phyloP scores from a whole-genome alignment of 92 coral and sea anemone species.

The Siderastrea siderea region DNA sequence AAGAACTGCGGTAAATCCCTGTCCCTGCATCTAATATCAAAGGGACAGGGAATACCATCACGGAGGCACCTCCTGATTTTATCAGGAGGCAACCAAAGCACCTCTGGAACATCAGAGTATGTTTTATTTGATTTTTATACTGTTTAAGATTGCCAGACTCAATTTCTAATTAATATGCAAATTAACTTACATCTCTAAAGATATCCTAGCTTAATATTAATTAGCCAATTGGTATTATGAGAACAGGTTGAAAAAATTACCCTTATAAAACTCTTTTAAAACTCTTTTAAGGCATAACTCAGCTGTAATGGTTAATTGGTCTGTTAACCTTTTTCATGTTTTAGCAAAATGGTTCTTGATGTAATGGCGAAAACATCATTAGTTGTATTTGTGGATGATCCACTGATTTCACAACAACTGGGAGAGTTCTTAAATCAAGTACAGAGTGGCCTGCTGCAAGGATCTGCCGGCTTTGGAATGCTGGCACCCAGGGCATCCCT shows the following conservation, averaged over 20 bases:
- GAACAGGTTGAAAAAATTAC: no score
- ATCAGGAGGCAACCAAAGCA: conserved; percentile 35
- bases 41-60: conserved; percentile 3
- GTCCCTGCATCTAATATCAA: conserved; percentile 4
- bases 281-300: no score
- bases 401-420: conserved; percentile 38
- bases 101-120: conserved; percentile 27
- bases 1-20: conserved; percentile 31
- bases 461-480: conserved; percentile 56
- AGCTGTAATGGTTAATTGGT: no score
- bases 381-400: conserved; percentile 69
- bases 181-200: no score
- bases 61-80: conserved; percentile 24
- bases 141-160: no score
- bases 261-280: no score
- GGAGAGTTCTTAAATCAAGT: conserved; percentile 74
- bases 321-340: no score
- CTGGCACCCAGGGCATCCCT: conserved; percentile 57
- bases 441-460: conserved; percentile 70
- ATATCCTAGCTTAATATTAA: no score
- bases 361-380: conserved; percentile 28
- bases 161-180: no score
- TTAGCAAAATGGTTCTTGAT: conserved; percentile 63
- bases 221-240: no score
- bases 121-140: not conserved